Conservation (phyloP, 1,140 invertebrate genomes). For the Drosophila arawakana region DNA sequence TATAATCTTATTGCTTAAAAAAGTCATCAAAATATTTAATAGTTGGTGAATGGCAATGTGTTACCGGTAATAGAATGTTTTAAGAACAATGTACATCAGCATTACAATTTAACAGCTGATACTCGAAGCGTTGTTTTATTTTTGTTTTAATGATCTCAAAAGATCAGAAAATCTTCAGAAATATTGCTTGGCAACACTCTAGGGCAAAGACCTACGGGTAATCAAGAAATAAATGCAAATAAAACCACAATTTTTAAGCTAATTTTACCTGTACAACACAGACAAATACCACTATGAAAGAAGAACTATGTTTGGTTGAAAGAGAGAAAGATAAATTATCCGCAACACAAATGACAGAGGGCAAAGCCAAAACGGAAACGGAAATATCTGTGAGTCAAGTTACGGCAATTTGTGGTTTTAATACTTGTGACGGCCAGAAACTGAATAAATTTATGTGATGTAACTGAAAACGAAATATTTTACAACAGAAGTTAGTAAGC, state of each 20-base stretch:
- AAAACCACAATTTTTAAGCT: slow-evolving; percentile 30
- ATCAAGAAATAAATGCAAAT: slow-evolving; percentile 36
- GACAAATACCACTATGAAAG: slow-evolving; percentile 7
- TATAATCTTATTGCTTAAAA: neutral
- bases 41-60: neutral
- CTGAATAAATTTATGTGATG: slow-evolving; percentile 51
- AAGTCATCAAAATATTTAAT: slow-evolving; percentile 6
- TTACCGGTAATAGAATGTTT: slow-evolving; percentile 3
- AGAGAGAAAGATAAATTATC: slow-evolving; percentile 56
- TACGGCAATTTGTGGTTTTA: slow-evolving; percentile 78
- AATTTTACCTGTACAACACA: slow-evolving; percentile 6
- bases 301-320: neutral
- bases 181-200: slow-evolving; percentile 16
- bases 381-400: slow-evolving; percentile 74
- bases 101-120: slow-evolving; percentile 3
- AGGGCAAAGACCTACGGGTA: slow-evolving; percentile 6
- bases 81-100: neutral
- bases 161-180: neutral
- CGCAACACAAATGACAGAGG: slow-evolving; percentile 30
- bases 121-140: neutral
- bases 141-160: neutral
- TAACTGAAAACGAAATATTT: slow-evolving; percentile 56
- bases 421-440: slow-evolving; percentile 30
- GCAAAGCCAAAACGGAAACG: slow-evolving; percentile 57
- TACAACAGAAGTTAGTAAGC: neutral